Evolutionary conservation across 2,113 vertebrate species (phyloP).

Genomic region (Pachyramphus minor): DNA sequence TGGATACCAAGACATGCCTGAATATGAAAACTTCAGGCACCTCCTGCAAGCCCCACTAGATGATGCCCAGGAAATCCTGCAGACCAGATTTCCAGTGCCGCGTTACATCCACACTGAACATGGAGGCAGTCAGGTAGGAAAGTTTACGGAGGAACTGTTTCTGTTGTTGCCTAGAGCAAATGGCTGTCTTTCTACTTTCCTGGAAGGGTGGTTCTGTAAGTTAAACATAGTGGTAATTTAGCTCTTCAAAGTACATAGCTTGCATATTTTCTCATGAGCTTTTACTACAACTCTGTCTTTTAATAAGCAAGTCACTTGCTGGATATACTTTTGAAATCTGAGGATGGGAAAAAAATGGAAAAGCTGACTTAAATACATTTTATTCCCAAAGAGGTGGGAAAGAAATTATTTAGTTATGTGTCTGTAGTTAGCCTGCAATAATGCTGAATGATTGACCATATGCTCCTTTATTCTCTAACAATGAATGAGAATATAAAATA

Average conservation of each 20-base stretch:
- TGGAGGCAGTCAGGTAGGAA: constrained; percentile 81
- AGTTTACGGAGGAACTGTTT: background rate
- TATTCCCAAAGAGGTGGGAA: background rate
- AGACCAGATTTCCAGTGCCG: constrained; percentile 93
- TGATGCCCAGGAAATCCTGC: constrained; percentile 93
- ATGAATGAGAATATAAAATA: background rate
- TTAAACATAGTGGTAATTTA: background rate
- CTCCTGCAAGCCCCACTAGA: constrained; percentile 93
- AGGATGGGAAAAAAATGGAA: background rate
- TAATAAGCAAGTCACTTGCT: background rate
- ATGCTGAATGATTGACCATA: background rate
- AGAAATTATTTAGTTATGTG: background rate
- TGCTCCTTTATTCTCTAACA: background rate
- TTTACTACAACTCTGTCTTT: background rate
- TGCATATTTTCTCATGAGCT: background rate
- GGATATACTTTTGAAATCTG: background rate
- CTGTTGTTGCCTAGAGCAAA: background rate
- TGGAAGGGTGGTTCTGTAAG: background rate
- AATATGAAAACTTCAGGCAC: constrained; percentile 97
- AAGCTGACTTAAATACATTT: background rate
- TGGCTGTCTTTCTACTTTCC: background rate
- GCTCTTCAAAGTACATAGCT: background rate
- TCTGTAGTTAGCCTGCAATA: background rate
- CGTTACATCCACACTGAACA: constrained; percentile 95
- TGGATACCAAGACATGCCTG: constrained; percentile 93